Evolutionary conservation across 2,113 vertebrate species (phyloP).

Genomic region (Hypanus sabinus): DNA sequence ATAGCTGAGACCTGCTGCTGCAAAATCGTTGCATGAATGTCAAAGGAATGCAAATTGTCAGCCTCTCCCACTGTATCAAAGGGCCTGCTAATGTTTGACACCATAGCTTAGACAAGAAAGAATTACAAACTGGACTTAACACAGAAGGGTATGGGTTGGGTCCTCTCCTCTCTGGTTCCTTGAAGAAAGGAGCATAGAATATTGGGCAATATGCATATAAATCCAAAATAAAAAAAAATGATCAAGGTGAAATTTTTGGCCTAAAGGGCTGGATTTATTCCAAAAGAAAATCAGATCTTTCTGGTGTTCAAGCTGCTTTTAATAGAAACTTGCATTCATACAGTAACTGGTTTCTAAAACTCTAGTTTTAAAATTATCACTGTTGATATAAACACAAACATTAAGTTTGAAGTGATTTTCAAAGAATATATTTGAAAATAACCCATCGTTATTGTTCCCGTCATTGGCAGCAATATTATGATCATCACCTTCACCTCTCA

Average conservation of each 20-base stretch:
- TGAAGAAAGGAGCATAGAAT: background rate
- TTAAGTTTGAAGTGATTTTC: background rate
- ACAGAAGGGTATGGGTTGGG: background rate
- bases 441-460: background rate
- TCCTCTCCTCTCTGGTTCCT: background rate
- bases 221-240: background rate
- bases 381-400: background rate
- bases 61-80: background rate
- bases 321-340: slow-evolving; percentile 17
- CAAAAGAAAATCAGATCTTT: slow-evolving; percentile 32
- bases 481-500: background rate
- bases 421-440: background rate
- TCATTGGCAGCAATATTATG: background rate
- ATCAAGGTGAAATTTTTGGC: background rate
- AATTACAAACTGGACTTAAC: background rate
- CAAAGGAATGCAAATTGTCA: background rate
- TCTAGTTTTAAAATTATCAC: slow-evolving; percentile 22
- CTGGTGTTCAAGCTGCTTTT: slow-evolving; percentile 28
- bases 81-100: background rate
- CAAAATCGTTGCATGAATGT: background rate
- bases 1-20: background rate
- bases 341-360: slow-evolving; percentile 15
- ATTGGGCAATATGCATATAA: background rate
- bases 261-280: slow-evolving; percentile 17
- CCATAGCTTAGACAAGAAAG: background rate